These are phyloP conservation scores for Anas bernieri DNA, from an alignment of 2,797 vertebrate species.

Conservation along the genomic window DNA sequence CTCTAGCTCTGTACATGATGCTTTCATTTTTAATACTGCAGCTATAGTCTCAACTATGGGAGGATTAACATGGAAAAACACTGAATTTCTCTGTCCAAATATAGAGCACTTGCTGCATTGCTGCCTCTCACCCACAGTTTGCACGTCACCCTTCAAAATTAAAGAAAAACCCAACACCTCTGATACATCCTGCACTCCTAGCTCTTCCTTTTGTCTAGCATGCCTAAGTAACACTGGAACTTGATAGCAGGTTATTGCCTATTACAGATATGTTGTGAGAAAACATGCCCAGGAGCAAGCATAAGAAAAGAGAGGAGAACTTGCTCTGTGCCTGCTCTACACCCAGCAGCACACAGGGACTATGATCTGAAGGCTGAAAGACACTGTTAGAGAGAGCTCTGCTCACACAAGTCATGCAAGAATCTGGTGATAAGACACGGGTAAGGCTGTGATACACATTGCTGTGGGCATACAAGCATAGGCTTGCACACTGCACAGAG, in stretches of 20 bases:
- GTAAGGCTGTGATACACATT: not conserved
- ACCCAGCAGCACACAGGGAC: not conserved
- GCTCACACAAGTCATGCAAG: not conserved
- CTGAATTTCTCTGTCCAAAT: not conserved
- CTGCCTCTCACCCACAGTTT: not conserved
- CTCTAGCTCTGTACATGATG: not conserved
- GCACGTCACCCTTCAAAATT: not conserved
- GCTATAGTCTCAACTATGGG: not conserved
- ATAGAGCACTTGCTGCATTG: not conserved
- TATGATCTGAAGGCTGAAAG: accelerated
- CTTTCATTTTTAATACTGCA: not conserved
- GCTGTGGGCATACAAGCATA: not conserved
- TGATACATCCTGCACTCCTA: not conserved
- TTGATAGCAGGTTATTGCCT: not conserved
- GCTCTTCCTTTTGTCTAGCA: not conserved
- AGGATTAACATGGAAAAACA: not conserved
- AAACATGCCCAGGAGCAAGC: not conserved
- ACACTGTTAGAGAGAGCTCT: not conserved
- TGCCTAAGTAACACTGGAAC: not conserved
- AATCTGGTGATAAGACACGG: not conserved
- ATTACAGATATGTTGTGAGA: not conserved
- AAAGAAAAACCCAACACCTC: not conserved
- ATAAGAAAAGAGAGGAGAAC: not conserved
- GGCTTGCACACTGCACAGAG: not conserved
- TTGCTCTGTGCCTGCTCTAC: accelerated